phyloP scores from a whole-genome alignment of 2,797 vertebrate species.

The Karalla daura region DNA sequence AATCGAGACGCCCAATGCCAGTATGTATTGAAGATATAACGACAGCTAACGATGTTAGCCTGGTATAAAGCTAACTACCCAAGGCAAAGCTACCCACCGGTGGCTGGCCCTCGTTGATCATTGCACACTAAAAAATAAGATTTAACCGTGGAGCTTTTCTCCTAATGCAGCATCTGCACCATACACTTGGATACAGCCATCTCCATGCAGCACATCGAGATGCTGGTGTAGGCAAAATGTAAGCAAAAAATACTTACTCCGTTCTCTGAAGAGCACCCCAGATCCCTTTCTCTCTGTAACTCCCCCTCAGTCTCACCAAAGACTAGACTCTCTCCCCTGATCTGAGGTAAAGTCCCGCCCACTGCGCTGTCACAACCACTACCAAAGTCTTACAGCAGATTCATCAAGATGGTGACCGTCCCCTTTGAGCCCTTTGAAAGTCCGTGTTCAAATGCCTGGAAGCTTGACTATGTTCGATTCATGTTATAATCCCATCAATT shows the following conservation, averaged over 20 bases:
- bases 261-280: slow-evolving; percentile 76
- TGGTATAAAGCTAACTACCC: slow-evolving; percentile 65
- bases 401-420: slow-evolving; percentile 58
- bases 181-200: neutral
- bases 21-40: slow-evolving; percentile 56
- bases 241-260: slow-evolving; percentile 80
- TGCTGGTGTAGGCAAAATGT: slow-evolving; percentile 16
- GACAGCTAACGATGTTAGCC: slow-evolving; percentile 73
- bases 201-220: neutral
- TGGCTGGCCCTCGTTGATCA: slow-evolving; percentile 66
- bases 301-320: slow-evolving; percentile 82
- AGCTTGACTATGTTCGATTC: neutral
- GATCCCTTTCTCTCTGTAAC: slow-evolving; percentile 78
- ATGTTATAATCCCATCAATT: neutral
- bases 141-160: neutral
- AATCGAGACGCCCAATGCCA: slow-evolving; percentile 67
- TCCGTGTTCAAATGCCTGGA: slow-evolving; percentile 23
- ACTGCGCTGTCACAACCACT: slow-evolving; percentile 76
- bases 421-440: neutral
- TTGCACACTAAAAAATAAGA: slow-evolving; percentile 44
- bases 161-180: slow-evolving; percentile 30
- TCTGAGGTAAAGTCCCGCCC: slow-evolving; percentile 82
- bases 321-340: slow-evolving; percentile 80
- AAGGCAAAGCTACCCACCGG: slow-evolving; percentile 61
- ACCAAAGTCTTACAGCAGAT: slow-evolving; percentile 11